These are phyloP conservation scores for Hoplodrina ambigua DNA, from an alignment of 2,888 invertebrate species.

Conservation along the genomic window DNA sequence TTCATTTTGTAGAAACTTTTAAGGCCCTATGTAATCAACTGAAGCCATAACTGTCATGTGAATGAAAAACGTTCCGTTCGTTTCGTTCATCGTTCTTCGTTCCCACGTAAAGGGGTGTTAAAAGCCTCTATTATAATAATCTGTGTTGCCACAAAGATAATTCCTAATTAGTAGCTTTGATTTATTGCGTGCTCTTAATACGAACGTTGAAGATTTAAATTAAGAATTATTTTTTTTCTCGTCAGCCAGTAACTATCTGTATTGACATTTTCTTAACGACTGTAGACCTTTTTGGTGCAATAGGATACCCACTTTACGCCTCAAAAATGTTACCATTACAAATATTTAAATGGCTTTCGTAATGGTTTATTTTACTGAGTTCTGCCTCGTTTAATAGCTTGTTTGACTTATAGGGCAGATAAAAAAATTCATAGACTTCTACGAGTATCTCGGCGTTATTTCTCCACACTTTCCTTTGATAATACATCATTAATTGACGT, in stretches of 20 bases:
- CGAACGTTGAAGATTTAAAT: slow-evolving; percentile 32
- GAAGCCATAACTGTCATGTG: slow-evolving; percentile 73
- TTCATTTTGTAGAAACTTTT: slow-evolving; percentile 62
- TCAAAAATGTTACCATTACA: slow-evolving; percentile 36
- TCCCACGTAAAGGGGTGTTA: slow-evolving; percentile 74
- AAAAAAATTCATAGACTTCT: slow-evolving; percentile 38
- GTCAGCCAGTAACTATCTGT: slow-evolving; percentile 10
- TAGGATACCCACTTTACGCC: slow-evolving; percentile 29
- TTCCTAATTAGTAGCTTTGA: slow-evolving; percentile 69
- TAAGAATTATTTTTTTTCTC: slow-evolving; percentile 24
- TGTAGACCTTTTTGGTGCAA: slow-evolving; percentile 24
- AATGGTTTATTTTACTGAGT: slow-evolving; percentile 48
- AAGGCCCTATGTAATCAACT: slow-evolving; percentile 70
- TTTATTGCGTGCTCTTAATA: slow-evolving; percentile 58
- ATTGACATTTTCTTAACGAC: slow-evolving; percentile 27
- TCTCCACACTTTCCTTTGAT: slow-evolving; percentile 25
- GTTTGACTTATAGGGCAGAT: slow-evolving; percentile 47
- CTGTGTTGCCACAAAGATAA: slow-evolving; percentile 68
- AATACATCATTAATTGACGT: slow-evolving; percentile 41
- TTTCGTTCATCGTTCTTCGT: slow-evolving; percentile 63
- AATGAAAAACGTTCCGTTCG: slow-evolving; percentile 75
- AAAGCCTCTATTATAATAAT: slow-evolving; percentile 75
- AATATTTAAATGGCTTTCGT: slow-evolving; percentile 45
- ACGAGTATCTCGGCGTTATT: slow-evolving; percentile 22
- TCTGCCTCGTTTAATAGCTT: slow-evolving; percentile 39